These are phyloP conservation scores for Telenomus remus DNA, from an alignment of 1,140 invertebrate genomes.

Conservation along the genomic window DNA sequence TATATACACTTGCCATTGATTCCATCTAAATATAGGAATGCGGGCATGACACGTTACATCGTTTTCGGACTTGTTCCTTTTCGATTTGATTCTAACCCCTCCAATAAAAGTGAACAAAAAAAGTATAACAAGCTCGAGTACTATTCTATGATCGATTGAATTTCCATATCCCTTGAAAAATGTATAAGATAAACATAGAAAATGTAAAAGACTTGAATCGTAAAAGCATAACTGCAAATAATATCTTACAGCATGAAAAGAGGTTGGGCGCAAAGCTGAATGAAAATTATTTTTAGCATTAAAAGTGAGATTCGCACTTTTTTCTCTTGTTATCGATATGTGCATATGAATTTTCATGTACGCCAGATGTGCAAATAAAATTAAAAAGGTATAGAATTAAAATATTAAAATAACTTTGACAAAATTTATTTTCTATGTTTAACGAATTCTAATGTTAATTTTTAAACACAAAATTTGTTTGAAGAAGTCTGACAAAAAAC, in stretches of 20 bases:
- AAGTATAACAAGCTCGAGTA: conserved; percentile 7
- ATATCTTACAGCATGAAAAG: not conserved
- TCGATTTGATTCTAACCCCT: conserved; percentile 22
- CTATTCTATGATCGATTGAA: conserved; percentile 22
- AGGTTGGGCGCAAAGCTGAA: not conserved
- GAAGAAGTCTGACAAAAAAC: no score
- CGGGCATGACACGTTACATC: conserved; percentile 44
- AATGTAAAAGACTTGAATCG: conserved; percentile 3
- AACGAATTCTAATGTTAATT: no score
- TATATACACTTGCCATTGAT: conserved; percentile 56
- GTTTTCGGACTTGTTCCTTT: conserved; percentile 31
- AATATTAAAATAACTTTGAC: no score
- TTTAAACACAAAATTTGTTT: no score
- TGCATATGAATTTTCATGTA: no score
- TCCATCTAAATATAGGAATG: conserved; percentile 60
- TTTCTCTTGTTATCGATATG: no score
- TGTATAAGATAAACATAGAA: conserved; percentile 10
- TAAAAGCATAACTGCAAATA: not conserved
- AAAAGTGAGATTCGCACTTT: no score
- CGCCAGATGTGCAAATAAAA: no score
- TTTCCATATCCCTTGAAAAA: conserved; percentile 27
- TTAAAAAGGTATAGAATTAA: no score
- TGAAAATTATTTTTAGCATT: not conserved
- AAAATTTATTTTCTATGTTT: no score
- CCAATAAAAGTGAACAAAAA: conserved; percentile 15